Conservation (phyloP, 2,888 invertebrate species). For the Diachrysia chrysitis region DNA sequence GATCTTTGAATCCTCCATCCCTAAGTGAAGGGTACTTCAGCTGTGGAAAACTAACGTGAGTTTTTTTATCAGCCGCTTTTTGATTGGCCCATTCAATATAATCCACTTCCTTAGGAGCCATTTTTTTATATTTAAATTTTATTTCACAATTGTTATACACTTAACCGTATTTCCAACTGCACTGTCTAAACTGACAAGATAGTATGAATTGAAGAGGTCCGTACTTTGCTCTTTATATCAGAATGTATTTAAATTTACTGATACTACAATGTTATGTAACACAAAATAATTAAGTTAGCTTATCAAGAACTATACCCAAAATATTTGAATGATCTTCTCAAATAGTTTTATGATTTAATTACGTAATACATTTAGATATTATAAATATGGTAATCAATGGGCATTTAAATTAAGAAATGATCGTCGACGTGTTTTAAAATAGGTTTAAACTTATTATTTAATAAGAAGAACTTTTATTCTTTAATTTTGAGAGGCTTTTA, state of each 20-base stretch:
- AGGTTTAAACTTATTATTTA: too few species aligned
- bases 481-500: too few species aligned
- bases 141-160: background rate
- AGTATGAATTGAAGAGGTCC: slow-evolving; percentile 2
- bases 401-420: background rate
- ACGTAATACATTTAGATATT: background rate
- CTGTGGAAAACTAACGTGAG: slow-evolving; percentile 87
- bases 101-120: slow-evolving; percentile 48
- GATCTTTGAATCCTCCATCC: slow-evolving; percentile 81
- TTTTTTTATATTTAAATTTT: background rate
- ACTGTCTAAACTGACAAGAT: background rate
- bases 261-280: slow-evolving; percentile 4
- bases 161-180: background rate
- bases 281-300: background rate
- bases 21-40: slow-evolving; percentile 86
- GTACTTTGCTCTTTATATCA: background rate
- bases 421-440: too few species aligned
- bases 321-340: background rate
- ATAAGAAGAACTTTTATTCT: too few species aligned
- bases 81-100: slow-evolving; percentile 73
- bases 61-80: slow-evolving; percentile 73
- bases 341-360: background rate
- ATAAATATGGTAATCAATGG: background rate
- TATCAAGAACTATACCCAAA: slow-evolving; percentile 1
- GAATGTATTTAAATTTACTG: slow-evolving; percentile 1